Base-by-base conservation (phyloP, 2,113 vertebrate genomes). In the Megalops atlanticus region DNA sequence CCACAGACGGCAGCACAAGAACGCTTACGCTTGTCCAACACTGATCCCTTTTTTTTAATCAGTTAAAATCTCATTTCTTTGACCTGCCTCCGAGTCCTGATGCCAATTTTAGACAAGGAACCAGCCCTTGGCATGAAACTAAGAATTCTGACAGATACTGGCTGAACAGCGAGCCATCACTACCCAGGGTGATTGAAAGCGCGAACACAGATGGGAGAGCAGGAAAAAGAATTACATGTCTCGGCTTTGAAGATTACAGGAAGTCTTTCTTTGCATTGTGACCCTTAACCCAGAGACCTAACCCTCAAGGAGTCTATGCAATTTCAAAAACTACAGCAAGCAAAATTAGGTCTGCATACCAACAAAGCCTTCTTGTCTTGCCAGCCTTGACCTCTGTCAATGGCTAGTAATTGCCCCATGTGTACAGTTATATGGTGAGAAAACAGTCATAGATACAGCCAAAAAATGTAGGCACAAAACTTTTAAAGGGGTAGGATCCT, bases 41-140 rank as follows among this genome's bases (percentile, higher is more conserved):
- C 58, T 24, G 12, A 64, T 64, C 58, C n/a, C 52, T 58, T 58
- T 18, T n/a, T 18, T 18, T 58, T 24, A 2, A 8, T 2, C 12
- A 4, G 52, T 11, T 24, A 31, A 11, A 64, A 64, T 10, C 58
- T n/a, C n/a, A 64, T 64, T 64, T 24, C n/a, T 2, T 7, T 27
- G 11, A 24, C 31, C 11, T 8, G 58, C 58, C 58, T 58, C 52
- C 18, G 15, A 58, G 52, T n/a, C 52, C 52, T 58, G 52, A 18
- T n/a, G 58, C 58, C 24, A 64, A 64, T 64, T 64, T 64, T 31
- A 64, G 58, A 64, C 31, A 64, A 64, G 58, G 31, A 64, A 58
- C n/a, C 2, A n/a, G 4, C 58, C 24, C n/a, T 64, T 8, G n/a
- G 31, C 58, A 64, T 64, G n/a, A 64, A 64, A 64, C 31, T n/a